These are phyloP conservation scores for Aleiodes sp. DNA, from an alignment of 1,140 invertebrate genomes.

Conservation along the genomic window DNA sequence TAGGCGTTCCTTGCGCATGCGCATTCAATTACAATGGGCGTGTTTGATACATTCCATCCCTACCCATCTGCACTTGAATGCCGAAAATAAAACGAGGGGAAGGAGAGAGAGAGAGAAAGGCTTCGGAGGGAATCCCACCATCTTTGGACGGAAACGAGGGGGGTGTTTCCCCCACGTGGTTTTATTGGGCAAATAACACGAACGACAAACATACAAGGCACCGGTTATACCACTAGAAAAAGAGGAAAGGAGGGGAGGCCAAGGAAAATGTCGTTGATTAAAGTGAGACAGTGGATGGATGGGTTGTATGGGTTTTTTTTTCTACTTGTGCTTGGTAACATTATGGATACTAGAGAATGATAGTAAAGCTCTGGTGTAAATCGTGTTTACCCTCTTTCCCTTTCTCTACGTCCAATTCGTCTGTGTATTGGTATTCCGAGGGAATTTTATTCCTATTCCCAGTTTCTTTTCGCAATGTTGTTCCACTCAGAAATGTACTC, in stretches of 20 bases:
- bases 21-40: constrained; percentile 8
- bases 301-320: not conserved
- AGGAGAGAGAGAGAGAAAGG: too few relatives aligned
- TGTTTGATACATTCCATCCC: not conserved
- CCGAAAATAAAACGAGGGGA: not conserved
- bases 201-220: constrained; percentile 59
- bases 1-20: constrained; percentile 30
- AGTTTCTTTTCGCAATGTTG: too few relatives aligned
- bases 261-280: constrained; percentile 19
- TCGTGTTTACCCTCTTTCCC: constrained; percentile 61
- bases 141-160: constrained; percentile 35
- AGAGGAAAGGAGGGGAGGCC: not conserved
- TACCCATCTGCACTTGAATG: not conserved
- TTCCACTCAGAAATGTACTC: too few relatives aligned
- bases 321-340: too few relatives aligned
- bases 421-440: not conserved
- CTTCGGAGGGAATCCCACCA: constrained; percentile 37
- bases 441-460: too few relatives aligned
- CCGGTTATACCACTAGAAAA: constrained; percentile 21
- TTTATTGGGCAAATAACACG: constrained; percentile 65
- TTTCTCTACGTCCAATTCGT: constrained; percentile 53
- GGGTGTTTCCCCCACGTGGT: constrained; percentile 56
- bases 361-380: constrained; percentile 57
- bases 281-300: constrained; percentile 44
- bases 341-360: not conserved